phyloP scores from a whole-genome alignment of 2,113 vertebrate genomes.

The Numida meleagris region DNA sequence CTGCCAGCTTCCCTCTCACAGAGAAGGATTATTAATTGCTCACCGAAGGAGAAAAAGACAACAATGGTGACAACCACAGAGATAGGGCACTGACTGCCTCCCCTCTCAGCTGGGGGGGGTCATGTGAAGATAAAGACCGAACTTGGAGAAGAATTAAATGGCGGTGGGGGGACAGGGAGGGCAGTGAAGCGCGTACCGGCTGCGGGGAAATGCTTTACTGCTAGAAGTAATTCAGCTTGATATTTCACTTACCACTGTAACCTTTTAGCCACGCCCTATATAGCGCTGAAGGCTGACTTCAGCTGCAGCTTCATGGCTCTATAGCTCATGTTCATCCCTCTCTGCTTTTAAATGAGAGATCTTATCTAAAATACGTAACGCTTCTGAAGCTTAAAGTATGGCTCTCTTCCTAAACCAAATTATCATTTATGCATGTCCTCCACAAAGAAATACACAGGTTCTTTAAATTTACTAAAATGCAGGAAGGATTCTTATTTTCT shows the following conservation, averaged over 20 bases:
- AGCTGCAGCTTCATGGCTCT: neutral
- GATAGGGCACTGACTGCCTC: constrained; percentile 45
- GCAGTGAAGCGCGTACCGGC: neutral
- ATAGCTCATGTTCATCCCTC: neutral
- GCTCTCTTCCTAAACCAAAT: neutral
- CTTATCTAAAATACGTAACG: neutral
- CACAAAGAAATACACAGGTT: neutral
- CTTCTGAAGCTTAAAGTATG: neutral
- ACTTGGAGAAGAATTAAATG: constrained; percentile 54
- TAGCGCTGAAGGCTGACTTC: neutral
- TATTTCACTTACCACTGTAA: constrained; percentile 14
- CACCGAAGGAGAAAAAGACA: constrained; percentile 55
- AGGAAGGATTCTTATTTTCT: neutral
- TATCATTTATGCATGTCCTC: neutral
- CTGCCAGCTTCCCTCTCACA: constrained; percentile 31
- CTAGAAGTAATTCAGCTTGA: constrained; percentile 38
- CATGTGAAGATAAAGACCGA: constrained; percentile 62
- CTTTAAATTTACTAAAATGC: neutral
- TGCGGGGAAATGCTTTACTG: neutral
- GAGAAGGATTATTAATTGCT: constrained; percentile 33
- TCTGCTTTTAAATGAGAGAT: neutral
- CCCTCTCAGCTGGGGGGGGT: constrained; percentile 58
- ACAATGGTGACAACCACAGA: constrained; percentile 63
- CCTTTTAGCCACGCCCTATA: neutral
- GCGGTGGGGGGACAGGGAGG: constrained; percentile 34